phyloP scores from a whole-genome alignment of 1,140 invertebrate species.

The Conopomorpha cramerella region DNA sequence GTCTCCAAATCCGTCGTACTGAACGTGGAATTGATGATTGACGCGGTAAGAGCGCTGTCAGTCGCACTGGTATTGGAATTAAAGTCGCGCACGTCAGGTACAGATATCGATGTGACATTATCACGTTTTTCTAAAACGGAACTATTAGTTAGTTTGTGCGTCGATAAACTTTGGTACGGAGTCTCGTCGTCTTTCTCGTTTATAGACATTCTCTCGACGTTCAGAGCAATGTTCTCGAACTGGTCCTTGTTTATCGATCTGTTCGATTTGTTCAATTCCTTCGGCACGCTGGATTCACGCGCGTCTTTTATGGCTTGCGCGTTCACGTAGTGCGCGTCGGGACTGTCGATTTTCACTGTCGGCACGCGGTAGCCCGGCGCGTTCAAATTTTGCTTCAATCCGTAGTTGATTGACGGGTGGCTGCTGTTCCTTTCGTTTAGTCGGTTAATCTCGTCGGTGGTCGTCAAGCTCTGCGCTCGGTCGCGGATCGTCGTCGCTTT shows the following conservation, averaged over 20 bases:
- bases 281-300: conserved; percentile 30
- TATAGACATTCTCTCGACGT: conserved; percentile 25
- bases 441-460: conserved; percentile 65
- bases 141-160: conserved; percentile 30
- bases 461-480: conserved; percentile 69
- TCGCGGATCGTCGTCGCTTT: conserved; percentile 50
- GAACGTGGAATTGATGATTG: conserved; percentile 31
- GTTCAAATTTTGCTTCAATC: conserved; percentile 13
- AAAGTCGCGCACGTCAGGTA: conserved; percentile 21
- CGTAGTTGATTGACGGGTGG: conserved; percentile 31
- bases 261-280: conserved; percentile 23
- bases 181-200: conserved; percentile 43
- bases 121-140: conserved; percentile 34
- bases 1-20: conserved; percentile 17
- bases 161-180: conserved; percentile 44
- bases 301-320: conserved; percentile 48
- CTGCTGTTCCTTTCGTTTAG: conserved; percentile 43
- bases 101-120: conserved; percentile 46
- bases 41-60: conserved; percentile 30
- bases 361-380: conserved; percentile 14
- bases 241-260: conserved; percentile 18
- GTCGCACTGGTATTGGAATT: conserved; percentile 17
- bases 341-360: conserved; percentile 13
- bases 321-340: conserved; percentile 48
- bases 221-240: conserved; percentile 17